Conservation (phyloP, 35 echinoderm and acorn worm species). For the Ophiothrix spiculata region DNA sequence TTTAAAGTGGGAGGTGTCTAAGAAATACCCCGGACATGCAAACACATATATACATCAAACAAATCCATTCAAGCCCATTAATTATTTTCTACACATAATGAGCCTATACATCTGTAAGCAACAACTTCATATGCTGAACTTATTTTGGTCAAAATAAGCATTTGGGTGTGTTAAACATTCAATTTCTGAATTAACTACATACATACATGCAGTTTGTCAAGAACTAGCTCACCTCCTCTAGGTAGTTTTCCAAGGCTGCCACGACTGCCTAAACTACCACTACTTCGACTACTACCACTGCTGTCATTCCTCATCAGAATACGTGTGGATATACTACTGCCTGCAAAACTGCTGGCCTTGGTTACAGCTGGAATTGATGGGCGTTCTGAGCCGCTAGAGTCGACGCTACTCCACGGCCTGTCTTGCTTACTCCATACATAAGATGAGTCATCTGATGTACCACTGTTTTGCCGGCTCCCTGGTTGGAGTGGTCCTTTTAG, state of each 20-base stretch:
- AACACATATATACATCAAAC: too few relatives aligned
- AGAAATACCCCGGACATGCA: too few relatives aligned
- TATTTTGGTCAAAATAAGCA: too few relatives aligned
- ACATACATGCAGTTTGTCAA: background rate
- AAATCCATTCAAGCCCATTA: too few relatives aligned
- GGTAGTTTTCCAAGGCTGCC: constrained; percentile 65
- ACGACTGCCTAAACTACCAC: constrained; percentile 63
- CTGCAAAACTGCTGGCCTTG: constrained; percentile 98
- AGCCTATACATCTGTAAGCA: too few relatives aligned
- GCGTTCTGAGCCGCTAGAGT: constrained; percentile 90
- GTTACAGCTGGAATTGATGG: constrained; percentile 81
- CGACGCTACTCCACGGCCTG: constrained; percentile 97
- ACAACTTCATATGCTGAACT: too few relatives aligned
- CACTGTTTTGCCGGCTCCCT: constrained; percentile 73
- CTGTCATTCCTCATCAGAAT: constrained; percentile 87
- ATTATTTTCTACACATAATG: too few relatives aligned
- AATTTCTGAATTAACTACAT: background rate
- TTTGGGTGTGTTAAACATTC: background rate
- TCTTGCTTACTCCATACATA: constrained; percentile 70
- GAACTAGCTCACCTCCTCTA: constrained; percentile 34
- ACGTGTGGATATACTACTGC: constrained; percentile 60
- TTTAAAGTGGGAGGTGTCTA: too few relatives aligned
- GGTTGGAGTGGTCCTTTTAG: constrained; percentile 14
- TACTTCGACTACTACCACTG: constrained; percentile 81
- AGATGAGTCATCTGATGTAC: constrained; percentile 74